Conservation (phyloP, 2,797 vertebrate genomes). For the Apogon talboti region DNA sequence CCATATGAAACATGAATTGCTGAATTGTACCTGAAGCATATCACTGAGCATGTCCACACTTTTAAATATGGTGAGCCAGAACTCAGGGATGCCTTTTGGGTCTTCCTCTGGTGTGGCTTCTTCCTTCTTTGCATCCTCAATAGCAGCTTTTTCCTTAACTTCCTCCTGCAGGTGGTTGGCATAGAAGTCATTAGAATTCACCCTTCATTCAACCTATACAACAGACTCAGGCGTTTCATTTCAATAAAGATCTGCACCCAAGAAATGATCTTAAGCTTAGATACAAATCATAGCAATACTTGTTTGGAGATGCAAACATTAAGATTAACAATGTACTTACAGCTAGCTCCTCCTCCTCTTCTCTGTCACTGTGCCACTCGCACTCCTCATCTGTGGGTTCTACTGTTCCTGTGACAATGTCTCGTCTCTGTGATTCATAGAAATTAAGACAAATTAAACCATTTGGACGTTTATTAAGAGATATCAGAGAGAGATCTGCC, state of each 20-base stretch:
- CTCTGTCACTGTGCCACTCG: conserved; percentile 94
- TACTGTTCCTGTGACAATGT: conserved; percentile 88
- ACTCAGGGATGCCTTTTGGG: conserved; percentile 95
- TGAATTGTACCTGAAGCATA: conserved; percentile 87
- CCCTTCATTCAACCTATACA: not conserved
- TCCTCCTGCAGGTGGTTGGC: conserved; percentile 85
- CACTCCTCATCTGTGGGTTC: conserved; percentile 96
- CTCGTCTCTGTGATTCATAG: conserved; percentile 85
- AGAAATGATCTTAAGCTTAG: not conserved
- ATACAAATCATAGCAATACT: too few relatives aligned
- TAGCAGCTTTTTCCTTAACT: conserved; percentile 90
- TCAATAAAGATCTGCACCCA: not conserved
- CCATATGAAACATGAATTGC: not conserved
- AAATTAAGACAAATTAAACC: not conserved
- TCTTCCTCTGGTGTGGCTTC: conserved; percentile 83
- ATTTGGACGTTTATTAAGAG: not conserved
- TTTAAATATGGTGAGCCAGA: conserved; percentile 98
- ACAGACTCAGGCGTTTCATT: not conserved
- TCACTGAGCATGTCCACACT: conserved; percentile 96
- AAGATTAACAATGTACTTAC: conserved; percentile 82
- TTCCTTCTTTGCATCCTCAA: conserved; percentile 90
- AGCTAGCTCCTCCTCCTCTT: conserved; percentile 93
- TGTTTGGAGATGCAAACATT: too few relatives aligned
- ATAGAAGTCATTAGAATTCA: conserved; percentile 18
- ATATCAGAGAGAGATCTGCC: conserved; percentile 10